phyloP scores from a whole-genome alignment of 2,888 invertebrate species.

The Pollenia angustigena region DNA sequence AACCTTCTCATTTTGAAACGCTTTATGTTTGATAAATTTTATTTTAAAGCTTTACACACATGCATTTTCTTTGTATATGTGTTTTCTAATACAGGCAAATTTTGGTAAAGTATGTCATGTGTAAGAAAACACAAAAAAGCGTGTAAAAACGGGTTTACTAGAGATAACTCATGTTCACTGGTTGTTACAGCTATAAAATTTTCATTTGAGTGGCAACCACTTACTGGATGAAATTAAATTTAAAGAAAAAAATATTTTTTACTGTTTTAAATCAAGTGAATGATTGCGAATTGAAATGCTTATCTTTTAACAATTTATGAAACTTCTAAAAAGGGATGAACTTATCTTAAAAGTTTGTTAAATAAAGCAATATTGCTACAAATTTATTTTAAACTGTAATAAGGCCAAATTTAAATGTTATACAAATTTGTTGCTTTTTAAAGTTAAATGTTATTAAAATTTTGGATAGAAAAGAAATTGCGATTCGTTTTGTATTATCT shows the following conservation, averaged over 20 bases:
- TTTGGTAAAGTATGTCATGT: conserved; percentile 35
- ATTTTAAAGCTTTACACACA: conserved; percentile 7
- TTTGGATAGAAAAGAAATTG: not conserved
- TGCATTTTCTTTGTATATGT: conserved; percentile 9
- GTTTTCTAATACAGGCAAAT: not conserved
- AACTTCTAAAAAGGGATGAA: too few species aligned
- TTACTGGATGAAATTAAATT: conserved; percentile 60
- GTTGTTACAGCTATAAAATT: conserved; percentile 49
- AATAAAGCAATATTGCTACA: not conserved
- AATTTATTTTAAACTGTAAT: too few species aligned
- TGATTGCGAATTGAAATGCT: conserved; percentile 10
- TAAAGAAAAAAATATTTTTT: conserved; percentile 32
- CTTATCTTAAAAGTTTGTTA: not conserved
- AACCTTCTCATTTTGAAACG: conserved; percentile 18
- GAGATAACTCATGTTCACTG: conserved; percentile 33
- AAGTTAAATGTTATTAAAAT: too few species aligned
- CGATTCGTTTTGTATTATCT: too few species aligned
- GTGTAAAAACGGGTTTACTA: conserved; percentile 40
- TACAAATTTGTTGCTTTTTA: too few species aligned
- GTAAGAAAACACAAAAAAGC: not conserved
- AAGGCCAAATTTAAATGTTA: too few species aligned
- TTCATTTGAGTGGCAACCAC: conserved; percentile 64
- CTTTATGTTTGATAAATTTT: conserved; percentile 22
- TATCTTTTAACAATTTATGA: conserved; percentile 7
- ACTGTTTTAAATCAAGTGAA: conserved; percentile 31